phyloP scores from a whole-genome alignment of 2,797 vertebrate genomes.

The Phyllotis vaccarum region DNA sequence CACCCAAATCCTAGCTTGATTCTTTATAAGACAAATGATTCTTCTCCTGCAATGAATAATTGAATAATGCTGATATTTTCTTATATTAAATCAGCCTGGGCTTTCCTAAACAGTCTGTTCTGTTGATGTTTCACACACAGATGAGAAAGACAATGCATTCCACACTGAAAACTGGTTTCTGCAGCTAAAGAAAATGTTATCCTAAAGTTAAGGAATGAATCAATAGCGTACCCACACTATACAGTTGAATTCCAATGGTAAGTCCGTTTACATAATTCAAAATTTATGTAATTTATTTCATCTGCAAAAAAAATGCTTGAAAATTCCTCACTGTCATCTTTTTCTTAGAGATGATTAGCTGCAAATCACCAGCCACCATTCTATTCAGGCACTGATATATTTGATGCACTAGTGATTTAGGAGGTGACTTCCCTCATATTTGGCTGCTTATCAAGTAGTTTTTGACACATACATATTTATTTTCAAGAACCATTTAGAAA shows the following conservation, averaged over 20 bases:
- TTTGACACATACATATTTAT: constrained; percentile 83
- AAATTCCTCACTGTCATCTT: constrained; percentile 78
- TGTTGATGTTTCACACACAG: constrained; percentile 76
- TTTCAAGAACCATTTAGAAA: constrained; percentile 85
- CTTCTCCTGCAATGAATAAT: constrained; percentile 55
- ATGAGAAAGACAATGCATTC: constrained; percentile 68
- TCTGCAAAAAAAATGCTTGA: constrained; percentile 78
- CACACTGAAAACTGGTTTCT: constrained; percentile 78
- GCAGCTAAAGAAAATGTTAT: constrained; percentile 74
- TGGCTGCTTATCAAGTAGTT: constrained; percentile 82
- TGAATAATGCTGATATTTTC: constrained; percentile 68
- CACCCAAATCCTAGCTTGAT: neutral
- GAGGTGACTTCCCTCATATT: constrained; percentile 64
- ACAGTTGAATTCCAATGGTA: constrained; percentile 82
- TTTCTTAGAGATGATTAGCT: constrained; percentile 81
- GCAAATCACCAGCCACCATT: constrained; percentile 81
- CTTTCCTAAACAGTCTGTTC: constrained; percentile 81
- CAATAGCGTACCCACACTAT: constrained; percentile 80
- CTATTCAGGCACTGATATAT: constrained; percentile 76
- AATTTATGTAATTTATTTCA: constrained; percentile 82
- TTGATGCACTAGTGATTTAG: constrained; percentile 77
- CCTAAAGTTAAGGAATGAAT: constrained; percentile 84
- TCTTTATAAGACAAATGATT: constrained; percentile 64
- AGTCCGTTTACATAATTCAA: constrained; percentile 84
- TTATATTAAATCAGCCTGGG: constrained; percentile 74